Evolutionary conservation across 92 coral and sea anemone genomes (phyloP).

Genomic region (Galaxea fascicularis): DNA sequence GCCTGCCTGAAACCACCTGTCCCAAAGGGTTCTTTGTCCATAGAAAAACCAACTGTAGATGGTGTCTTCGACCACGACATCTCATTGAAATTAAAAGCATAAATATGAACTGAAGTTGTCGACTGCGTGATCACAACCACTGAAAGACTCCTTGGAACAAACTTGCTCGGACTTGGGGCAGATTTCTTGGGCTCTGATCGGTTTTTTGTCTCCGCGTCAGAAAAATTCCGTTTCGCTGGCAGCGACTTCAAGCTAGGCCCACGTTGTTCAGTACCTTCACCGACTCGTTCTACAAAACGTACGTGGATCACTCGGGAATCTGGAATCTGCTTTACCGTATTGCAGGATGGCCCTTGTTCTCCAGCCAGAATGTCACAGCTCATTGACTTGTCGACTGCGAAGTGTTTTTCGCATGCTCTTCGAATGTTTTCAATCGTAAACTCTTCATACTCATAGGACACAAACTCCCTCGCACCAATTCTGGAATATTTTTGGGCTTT

Average conservation of each 20-base stretch:
- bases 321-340: slow-evolving; percentile 64
- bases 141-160: slow-evolving; percentile 71
- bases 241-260: not conserved
- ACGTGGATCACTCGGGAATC: slow-evolving; percentile 56
- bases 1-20: slow-evolving; percentile 26
- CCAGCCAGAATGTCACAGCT: slow-evolving; percentile 68
- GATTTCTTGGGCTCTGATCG: slow-evolving; percentile 1
- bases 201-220: not conserved
- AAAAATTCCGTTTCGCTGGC: slow-evolving; percentile 11
- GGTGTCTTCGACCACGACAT: slow-evolving; percentile 62
- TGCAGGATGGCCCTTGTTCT: slow-evolving; percentile 77
- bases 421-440: slow-evolving; percentile 50
- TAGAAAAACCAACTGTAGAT: slow-evolving; percentile 14
- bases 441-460: slow-evolving; percentile 54
- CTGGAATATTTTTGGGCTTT: slow-evolving; percentile 53
- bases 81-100: too few relatives aligned
- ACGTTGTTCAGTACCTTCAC: not conserved
- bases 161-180: slow-evolving; percentile 52
- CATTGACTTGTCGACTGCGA: slow-evolving; percentile 28
- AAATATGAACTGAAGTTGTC: slow-evolving; percentile 49
- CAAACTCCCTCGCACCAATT: slow-evolving; percentile 65
- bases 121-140: slow-evolving; percentile 61
- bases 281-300: slow-evolving; percentile 55
- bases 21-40: slow-evolving; percentile 9
- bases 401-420: too few relatives aligned